Evolutionary conservation across 1,140 invertebrate species (phyloP), one percentile per base, ranked within the genome.

Genomic region (Bacillus rossius): DNA sequence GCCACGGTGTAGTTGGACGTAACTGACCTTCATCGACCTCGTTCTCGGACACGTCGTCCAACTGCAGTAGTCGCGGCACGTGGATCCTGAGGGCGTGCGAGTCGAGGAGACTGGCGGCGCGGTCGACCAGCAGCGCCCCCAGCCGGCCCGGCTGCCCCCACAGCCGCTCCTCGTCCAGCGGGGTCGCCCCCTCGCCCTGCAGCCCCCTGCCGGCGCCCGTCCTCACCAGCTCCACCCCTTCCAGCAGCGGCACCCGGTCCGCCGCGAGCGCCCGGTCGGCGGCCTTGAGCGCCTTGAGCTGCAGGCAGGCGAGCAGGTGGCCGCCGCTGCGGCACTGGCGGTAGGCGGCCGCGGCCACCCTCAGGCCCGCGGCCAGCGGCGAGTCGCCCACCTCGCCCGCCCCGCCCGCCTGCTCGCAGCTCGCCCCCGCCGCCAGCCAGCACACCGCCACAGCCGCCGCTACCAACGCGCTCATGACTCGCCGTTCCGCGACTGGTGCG

Each of bases 251-350:
- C 14, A 88, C 74, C 13, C 72, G 74, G 52, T 84, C 80, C 61
- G 81, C 75, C 49, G 80, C 75, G 1, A 85, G 72, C 0, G 84
- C 84, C 16, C 84, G 72, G 50, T 85, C 82, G 7, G 80, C 68
- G 5, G 85, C 71, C 63, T 82, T 83, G 0, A 84, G 70, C 0
- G 82, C 83, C 66, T 84, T 81, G 8, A 85, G 72, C 71, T 87
- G 86, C 55, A 86, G 76, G 67, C 85, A 88, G 71, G 81, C 82
- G 52, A 84, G 67, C 40, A 84, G 74, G 62, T 86, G 80, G 57
- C 81, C 73, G 29, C 78, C 79, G 29, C 75, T 71, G 54, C 79
- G 77, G 67, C 86, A 88, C 57, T 81, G 77, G 25, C 77, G 73
- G 63, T 82, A 84, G 41, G 84, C 74, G 63, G 76, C 23, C 13